phyloP scores from a whole-genome alignment of 2,113 vertebrate species.

The Willisornis vidua region DNA sequence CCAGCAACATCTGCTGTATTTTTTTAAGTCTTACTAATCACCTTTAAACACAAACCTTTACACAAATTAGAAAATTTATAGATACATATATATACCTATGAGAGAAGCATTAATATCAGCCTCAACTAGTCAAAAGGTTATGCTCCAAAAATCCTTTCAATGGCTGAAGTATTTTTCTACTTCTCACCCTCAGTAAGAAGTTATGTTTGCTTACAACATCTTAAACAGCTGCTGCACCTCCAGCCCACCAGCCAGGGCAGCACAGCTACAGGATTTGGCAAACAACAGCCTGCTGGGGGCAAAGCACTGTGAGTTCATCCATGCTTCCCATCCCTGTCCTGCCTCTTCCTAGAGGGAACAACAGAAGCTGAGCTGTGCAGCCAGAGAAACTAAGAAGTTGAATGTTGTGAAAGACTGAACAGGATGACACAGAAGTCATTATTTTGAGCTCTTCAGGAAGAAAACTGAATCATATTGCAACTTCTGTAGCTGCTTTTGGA shows the following conservation, averaged over 20 bases:
- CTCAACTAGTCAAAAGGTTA: not conserved
- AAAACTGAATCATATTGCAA: constrained; percentile 21
- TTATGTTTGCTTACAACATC: not conserved
- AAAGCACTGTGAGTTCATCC: fast-evolving
- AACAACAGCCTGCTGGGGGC: not conserved
- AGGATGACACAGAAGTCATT: not conserved
- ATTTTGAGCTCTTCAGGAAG: constrained; percentile 31
- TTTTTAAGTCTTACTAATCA: not conserved
- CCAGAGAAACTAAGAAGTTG: not conserved
- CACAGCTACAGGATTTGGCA: not conserved
- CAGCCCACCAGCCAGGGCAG: not conserved
- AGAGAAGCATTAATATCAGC: not conserved
- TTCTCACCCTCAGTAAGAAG: not conserved
- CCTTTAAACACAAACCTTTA: not conserved
- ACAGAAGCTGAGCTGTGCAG: not conserved
- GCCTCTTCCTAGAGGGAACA: not conserved
- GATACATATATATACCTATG: not conserved
- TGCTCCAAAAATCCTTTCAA: not conserved
- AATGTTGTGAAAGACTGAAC: not conserved
- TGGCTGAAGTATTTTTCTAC: not conserved
- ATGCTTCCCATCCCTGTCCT: not conserved
- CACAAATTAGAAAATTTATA: not conserved
- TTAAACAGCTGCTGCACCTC: not conserved
- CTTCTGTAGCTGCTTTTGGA: not conserved
- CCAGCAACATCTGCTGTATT: not conserved